A percentile compares a stretch with the other conserved stretches of the same genome.
Conservation (phyloP, 2,888 invertebrate species). For the Resseliella maxima region DNA sequence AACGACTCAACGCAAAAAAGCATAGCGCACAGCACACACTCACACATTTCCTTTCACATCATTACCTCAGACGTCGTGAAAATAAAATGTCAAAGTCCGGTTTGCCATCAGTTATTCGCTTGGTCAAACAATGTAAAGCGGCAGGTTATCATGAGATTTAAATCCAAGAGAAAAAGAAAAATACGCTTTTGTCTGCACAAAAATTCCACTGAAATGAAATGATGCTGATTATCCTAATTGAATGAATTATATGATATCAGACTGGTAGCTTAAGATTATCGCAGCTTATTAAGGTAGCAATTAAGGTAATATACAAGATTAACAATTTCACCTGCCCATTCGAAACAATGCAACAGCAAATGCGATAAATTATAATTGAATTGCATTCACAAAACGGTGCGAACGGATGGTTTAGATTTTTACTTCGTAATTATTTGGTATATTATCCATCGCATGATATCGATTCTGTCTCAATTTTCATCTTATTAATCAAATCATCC, state of each 20-base stretch:
- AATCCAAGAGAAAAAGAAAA: too few relatives aligned
- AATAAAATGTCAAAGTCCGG: background rate
- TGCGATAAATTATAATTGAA: too few relatives aligned
- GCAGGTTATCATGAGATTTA: background rate
- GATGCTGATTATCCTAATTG: slow-evolving; percentile 14
- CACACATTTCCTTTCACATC: background rate
- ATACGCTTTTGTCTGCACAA: background rate
- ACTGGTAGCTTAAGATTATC: background rate
- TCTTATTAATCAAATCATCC: background rate
- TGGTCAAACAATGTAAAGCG: background rate
- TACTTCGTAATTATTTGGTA: background rate
- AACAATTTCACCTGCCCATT: background rate
- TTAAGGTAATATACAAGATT: slow-evolving; percentile 8
- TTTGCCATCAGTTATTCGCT: background rate
- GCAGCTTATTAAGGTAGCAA: slow-evolving; percentile 4
- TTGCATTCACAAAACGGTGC: too few relatives aligned
- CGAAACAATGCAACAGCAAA: background rate
- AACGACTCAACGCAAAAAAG: background rate
- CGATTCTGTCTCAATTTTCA: background rate
- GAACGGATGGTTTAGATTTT: background rate
- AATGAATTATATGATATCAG: background rate
- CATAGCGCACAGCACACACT: too few relatives aligned
- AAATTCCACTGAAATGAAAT: background rate
- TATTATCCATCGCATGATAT: background rate
- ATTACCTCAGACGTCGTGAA: background rate